These are phyloP conservation scores for Cephus pygmeus DNA, from an alignment of 2,888 invertebrate genomes.

Conservation along the genomic window DNA sequence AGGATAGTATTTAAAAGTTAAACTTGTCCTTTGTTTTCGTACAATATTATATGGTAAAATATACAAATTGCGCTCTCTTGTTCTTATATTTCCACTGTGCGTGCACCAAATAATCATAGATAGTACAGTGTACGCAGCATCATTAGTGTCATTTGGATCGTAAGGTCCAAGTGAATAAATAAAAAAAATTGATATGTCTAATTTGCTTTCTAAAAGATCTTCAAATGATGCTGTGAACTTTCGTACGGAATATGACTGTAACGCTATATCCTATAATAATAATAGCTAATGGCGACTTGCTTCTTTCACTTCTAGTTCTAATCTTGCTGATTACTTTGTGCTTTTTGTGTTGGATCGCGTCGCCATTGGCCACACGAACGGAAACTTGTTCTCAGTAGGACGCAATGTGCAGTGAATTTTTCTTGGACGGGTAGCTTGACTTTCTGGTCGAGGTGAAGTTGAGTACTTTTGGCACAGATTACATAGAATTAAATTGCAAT, in stretches of 20 bases:
- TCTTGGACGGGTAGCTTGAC: conserved; percentile 31
- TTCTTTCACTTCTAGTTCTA: background rate
- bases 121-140: background rate
- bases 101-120: background rate
- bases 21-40: background rate
- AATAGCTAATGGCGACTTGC: background rate
- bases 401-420: background rate
- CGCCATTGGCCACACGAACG: background rate
- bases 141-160: background rate
- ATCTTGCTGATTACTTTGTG: background rate
- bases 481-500: conserved; percentile 13
- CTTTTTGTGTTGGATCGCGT: background rate
- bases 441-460: conserved; percentile 23
- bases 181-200: background rate
- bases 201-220: background rate
- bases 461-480: conserved; percentile 35
- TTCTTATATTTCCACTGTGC: background rate
- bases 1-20: background rate
- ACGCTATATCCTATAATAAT: background rate
- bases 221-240: background rate
- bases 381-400: background rate
- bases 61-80: background rate
- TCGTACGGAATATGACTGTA: background rate
- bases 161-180: background rate
- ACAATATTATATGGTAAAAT: background rate